Base-by-base conservation (phyloP, 2,113 vertebrate genomes). In the Rhegmatorhina hoffmannsi region DNA sequence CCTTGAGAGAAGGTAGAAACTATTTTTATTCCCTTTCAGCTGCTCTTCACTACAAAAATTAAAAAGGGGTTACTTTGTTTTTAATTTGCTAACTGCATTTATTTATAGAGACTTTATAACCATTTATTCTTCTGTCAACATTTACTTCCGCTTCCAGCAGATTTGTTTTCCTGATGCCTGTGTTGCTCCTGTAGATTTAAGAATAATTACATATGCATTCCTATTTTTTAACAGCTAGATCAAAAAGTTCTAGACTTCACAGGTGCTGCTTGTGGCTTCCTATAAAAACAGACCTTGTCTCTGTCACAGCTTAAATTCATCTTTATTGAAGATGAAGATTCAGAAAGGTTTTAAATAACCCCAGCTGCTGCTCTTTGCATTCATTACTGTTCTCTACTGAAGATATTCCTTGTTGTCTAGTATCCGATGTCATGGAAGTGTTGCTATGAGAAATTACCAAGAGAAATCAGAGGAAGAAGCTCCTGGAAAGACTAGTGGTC, bases 391-490 rank as follows among this genome's bases (percentile, higher is more conserved):
- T 81, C 49, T 78, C 29, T 40, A 17, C 52, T 84, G 31, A 40
- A 81, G 34, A 24, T 82, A 59, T 36, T 93, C 28, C n/a, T 85
- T 91, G 38, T 63, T 85, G 36, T 85, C 43, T 19, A 19, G 29
- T 36, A 46, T n/a, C n/a, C 23, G 38, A 13, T 2, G 3, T 58
- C 31, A 87, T 33, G 72, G 80, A 84, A 67, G 62, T 24, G 13
- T 72, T 75, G 7, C 47, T 81, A 18, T 50, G 64, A 82, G 53
- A 83, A 89, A 90, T 72, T 92, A 60, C n/a, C 6, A 6, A 66
- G 76, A 86, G 56, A 86, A 94, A 92, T 72, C 3, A 2, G 93
- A 94, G 85, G 72, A 96, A 77, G 92, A 93, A 94, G 85, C 88
- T 96, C 76, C 68, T 89, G 82, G 90, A 92, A 90, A 40, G 73